These are phyloP conservation scores for Mormyrus iriodes DNA, from an alignment of 2,113 vertebrate species.

Conservation along the genomic window DNA sequence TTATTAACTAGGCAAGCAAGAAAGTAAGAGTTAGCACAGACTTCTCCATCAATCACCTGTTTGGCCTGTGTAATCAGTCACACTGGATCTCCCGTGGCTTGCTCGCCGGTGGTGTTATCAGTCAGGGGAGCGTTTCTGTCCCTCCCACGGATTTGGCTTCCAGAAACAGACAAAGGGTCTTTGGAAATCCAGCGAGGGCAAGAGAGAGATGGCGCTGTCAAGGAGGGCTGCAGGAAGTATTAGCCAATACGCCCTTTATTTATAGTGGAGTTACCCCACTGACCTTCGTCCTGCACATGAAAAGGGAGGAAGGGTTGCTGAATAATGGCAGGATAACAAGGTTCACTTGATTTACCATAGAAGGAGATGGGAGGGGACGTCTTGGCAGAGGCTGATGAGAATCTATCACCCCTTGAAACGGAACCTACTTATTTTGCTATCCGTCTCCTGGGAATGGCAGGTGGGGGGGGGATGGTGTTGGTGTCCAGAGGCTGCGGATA, in stretches of 20 bases:
- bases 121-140: neutral
- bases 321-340: slow-evolving; percentile 44
- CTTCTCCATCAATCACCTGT: neutral
- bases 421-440: neutral
- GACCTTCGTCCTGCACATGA: slow-evolving; percentile 34
- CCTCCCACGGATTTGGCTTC: neutral
- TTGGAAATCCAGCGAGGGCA: slow-evolving; percentile 19
- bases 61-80: neutral
- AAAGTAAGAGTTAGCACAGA: neutral
- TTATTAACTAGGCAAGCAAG: neutral
- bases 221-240: slow-evolving; percentile 28
- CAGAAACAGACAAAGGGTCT: slow-evolving; percentile 23
- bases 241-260: slow-evolving; percentile 31
- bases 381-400: slow-evolving; percentile 21
- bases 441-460: neutral
- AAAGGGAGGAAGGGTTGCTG: neutral
- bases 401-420: slow-evolving; percentile 34
- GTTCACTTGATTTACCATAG: slow-evolving; percentile 40
- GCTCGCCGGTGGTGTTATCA: neutral
- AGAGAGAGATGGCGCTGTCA: slow-evolving; percentile 36
- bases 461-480: neutral
- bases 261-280: slow-evolving; percentile 27
- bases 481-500: neutral
- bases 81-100: neutral
- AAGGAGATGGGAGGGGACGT: slow-evolving; percentile 26